Conservation (phyloP, 2,113 vertebrate species). For the Sorex araneus region DNA sequence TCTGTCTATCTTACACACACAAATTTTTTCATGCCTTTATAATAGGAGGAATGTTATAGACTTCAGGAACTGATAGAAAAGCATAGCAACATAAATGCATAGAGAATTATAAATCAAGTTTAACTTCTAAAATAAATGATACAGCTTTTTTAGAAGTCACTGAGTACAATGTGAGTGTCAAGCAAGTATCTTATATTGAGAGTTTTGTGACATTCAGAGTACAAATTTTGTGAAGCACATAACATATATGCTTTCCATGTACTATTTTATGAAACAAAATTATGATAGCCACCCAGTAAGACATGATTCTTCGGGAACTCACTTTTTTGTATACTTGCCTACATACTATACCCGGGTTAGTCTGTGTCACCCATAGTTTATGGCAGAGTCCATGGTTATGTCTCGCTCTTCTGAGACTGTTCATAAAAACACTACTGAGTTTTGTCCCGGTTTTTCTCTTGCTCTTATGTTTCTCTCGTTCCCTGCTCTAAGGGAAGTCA, state of each 20-base stretch:
- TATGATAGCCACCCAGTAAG: background rate
- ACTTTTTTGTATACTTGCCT: background rate
- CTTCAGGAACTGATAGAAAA: background rate
- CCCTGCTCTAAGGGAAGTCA: background rate
- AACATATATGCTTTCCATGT: background rate
- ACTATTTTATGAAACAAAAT: background rate
- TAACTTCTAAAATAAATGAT: slow-evolving; percentile 58
- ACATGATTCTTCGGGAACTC: background rate
- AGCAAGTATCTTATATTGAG: background rate
- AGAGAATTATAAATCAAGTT: background rate
- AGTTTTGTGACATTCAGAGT: background rate
- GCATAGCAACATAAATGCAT: background rate
- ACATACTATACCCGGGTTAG: background rate
- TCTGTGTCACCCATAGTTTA: background rate
- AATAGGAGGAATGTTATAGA: background rate
- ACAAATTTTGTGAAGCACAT: too few relatives aligned
- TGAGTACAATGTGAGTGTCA: slow-evolving; percentile 32
- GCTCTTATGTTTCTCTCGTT: background rate
- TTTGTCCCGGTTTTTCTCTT: background rate
- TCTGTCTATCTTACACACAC: background rate
- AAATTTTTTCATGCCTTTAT: background rate
- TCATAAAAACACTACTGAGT: background rate
- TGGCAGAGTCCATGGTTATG: background rate
- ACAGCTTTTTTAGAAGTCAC: slow-evolving; percentile 15
- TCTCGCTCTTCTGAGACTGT: background rate